Percentiles rank a stretch among this genome's conserved stretches.
These are phyloP conservation scores for Orientallactaga bullata DNA, from an alignment of 2,113 vertebrate genomes.

Conservation along the genomic window DNA sequence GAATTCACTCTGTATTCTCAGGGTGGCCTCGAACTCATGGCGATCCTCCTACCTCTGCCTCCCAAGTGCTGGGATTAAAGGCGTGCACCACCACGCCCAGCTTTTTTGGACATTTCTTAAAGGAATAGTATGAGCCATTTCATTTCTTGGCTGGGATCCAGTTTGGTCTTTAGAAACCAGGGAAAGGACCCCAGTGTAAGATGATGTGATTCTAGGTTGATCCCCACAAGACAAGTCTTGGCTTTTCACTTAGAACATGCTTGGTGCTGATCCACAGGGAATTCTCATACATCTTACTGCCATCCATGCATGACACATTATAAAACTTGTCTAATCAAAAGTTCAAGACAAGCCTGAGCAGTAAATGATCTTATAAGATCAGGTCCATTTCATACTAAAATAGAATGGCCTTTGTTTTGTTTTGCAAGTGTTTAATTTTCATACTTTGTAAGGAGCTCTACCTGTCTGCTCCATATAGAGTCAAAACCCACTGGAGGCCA, in stretches of 20 bases:
- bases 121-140: slow-evolving; percentile 28
- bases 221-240: slow-evolving; percentile 33
- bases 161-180: slow-evolving; percentile 62
- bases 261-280: not conserved
- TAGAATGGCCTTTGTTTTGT: not conserved
- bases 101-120: slow-evolving; percentile 54
- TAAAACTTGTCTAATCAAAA: slow-evolving; percentile 49
- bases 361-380: slow-evolving; percentile 3
- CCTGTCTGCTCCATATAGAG: not conserved
- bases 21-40: not conserved
- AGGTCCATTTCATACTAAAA: slow-evolving; percentile 51
- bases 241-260: slow-evolving; percentile 22
- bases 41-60: not conserved
- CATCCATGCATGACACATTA: not conserved
- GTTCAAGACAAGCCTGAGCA: slow-evolving; percentile 37
- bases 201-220: slow-evolving; percentile 8
- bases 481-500: not conserved
- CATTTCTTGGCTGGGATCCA: slow-evolving; percentile 17
- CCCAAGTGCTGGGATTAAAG: not conserved
- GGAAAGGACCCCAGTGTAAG: not conserved
- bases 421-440: not conserved
- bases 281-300: slow-evolving; percentile 28
- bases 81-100: not conserved
- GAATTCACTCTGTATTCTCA: not conserved
- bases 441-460: not conserved